phyloP scores from a whole-genome alignment of 2,888 invertebrate genomes.

The Clistopyga incitator region DNA sequence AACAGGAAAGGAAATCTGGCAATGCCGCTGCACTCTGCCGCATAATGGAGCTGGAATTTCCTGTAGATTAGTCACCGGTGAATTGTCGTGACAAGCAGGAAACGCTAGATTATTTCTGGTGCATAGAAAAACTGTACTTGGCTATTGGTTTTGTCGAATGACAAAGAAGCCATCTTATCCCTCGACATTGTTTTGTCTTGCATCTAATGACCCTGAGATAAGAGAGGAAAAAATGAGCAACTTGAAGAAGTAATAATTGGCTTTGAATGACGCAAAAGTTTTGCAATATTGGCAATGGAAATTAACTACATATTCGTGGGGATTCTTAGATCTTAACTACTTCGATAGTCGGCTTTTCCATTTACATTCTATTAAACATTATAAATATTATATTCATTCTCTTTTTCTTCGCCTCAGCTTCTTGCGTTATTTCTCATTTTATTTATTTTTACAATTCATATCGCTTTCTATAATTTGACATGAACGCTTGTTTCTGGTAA shows the following conservation, averaged over 20 bases:
- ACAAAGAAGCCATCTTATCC: slow-evolving; percentile 1
- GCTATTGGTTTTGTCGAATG: not conserved
- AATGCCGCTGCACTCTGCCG: not conserved
- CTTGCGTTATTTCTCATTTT: too few species aligned
- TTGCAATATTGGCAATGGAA: slow-evolving; percentile 2
- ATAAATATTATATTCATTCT: too few species aligned
- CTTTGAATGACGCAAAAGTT: slow-evolving; percentile 33
- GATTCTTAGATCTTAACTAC: not conserved
- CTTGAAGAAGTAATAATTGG: slow-evolving; percentile 32
- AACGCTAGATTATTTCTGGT: not conserved
- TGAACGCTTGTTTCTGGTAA: too few species aligned
- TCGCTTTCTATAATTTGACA: too few species aligned
- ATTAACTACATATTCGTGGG: slow-evolving; percentile 26
- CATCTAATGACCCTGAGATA: slow-evolving; percentile 37
- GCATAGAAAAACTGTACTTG: not conserved
- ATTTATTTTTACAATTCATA: too few species aligned
- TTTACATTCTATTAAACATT: too few species aligned
- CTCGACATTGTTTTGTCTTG: slow-evolving; percentile 25
- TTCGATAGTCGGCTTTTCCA: too few species aligned
- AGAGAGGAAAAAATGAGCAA: slow-evolving; percentile 32
- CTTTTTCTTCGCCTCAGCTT: too few species aligned
- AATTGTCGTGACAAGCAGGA: not conserved
- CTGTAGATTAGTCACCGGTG: not conserved
- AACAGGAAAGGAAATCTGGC: slow-evolving; percentile 38
- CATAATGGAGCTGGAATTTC: not conserved